phyloP scores from a whole-genome alignment of 2,113 vertebrate species.

The Tupaia chinensis region DNA sequence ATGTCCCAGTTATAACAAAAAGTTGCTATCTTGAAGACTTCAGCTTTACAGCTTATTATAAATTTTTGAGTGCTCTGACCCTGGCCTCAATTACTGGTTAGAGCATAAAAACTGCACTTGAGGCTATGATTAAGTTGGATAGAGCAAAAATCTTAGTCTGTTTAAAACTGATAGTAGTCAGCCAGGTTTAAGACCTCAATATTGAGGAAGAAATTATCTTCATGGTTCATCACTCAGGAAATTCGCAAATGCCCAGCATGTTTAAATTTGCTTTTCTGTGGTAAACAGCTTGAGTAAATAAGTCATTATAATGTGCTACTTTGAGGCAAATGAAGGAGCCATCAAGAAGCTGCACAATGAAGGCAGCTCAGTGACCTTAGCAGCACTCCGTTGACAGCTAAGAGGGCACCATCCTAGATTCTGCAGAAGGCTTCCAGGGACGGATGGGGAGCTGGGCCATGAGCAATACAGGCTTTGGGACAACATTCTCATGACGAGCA shows the following conservation, averaged over 20 bases:
- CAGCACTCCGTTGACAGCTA: rapidly evolving
- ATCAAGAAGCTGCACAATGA: rapidly evolving
- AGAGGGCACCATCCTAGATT: rapidly evolving
- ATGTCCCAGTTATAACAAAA: not conserved
- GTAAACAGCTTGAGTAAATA: not conserved
- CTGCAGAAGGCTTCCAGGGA: rapidly evolving
- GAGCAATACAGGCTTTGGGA: rapidly evolving
- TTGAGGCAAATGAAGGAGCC: not conserved
- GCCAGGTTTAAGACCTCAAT: not conserved
- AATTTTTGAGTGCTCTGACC: not conserved
- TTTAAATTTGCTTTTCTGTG: not conserved
- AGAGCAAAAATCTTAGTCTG: not conserved
- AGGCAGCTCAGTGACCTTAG: not conserved
- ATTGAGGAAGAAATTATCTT: not conserved
- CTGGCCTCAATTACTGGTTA: not conserved
- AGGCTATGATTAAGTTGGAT: too few species aligned
- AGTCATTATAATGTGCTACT: not conserved
- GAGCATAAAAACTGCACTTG: not conserved
- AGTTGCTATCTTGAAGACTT: not conserved
- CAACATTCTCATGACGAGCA: not conserved
- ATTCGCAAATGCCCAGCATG: too few species aligned
- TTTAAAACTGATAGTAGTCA: not conserved
- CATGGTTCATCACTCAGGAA: not conserved
- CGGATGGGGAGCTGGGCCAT: not conserved
- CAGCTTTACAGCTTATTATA: not conserved